These are phyloP conservation scores for Pristionchus maxplancki DNA, from an alignment of 2,888 invertebrate genomes.

Conservation along the genomic window DNA sequence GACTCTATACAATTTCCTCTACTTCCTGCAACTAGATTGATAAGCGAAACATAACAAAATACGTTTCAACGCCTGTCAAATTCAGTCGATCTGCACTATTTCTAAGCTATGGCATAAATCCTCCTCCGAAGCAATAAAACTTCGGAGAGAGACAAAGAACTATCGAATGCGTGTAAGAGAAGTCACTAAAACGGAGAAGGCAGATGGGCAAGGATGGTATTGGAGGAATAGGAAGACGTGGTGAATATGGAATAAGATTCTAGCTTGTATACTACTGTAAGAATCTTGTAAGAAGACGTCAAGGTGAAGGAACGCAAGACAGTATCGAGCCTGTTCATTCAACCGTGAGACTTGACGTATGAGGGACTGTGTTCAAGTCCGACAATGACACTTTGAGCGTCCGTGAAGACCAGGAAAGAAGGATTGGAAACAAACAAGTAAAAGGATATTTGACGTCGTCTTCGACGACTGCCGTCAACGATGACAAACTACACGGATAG, in stretches of 20 bases:
- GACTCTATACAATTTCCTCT: neutral
- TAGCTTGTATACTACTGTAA: too few species aligned
- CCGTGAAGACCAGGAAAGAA: too few species aligned
- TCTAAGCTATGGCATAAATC: neutral
- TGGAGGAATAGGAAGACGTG: neutral
- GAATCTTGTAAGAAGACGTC: too few species aligned
- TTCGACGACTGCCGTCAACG: neutral
- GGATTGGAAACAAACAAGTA: too few species aligned
- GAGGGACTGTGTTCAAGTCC: too few species aligned
- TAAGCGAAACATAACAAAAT: slow-evolving; percentile 3
- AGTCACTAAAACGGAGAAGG: neutral
- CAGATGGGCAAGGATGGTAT: neutral
- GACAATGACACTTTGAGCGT: too few species aligned
- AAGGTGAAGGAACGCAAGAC: neutral
- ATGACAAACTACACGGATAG: slow-evolving; percentile 7
- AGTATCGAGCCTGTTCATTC: neutral
- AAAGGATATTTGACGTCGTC: neutral
- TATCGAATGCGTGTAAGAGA: neutral
- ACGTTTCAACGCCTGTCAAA: neutral
- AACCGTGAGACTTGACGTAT: too few species aligned
- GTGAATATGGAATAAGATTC: neutral
- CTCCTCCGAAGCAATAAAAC: neutral
- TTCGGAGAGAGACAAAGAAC: neutral
- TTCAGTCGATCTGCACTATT: neutral
- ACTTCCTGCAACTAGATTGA: neutral